Conservation (phyloP, 92 coral and sea anemone genomes). For the Blastomussa wellsi region DNA sequence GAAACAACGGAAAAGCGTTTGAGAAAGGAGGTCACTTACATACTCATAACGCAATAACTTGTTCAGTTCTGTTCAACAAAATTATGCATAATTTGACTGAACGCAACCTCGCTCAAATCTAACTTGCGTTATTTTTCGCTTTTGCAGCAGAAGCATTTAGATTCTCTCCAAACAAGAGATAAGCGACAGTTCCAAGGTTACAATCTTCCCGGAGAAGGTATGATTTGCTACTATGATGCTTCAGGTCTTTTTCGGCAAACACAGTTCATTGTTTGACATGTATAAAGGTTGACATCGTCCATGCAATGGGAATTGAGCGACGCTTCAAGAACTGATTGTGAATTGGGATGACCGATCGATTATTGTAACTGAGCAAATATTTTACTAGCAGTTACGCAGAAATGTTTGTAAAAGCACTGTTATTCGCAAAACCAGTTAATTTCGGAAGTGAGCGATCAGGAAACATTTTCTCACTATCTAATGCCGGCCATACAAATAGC, state of each 20-base stretch:
- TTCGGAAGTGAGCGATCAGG: neutral
- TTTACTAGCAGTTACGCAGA: neutral
- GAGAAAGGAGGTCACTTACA: conserved; percentile 6
- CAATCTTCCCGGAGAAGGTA: conserved; percentile 1
- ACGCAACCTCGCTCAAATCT: neutral
- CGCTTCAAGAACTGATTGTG: neutral
- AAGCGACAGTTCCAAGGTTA: conserved; percentile 54
- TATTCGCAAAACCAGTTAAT: neutral
- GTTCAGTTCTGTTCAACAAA: neutral
- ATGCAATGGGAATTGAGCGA: neutral
- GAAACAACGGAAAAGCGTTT: conserved; percentile 20
- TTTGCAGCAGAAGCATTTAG: conserved; percentile 13
- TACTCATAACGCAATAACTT: neutral
- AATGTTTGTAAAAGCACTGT: neutral
- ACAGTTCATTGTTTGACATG: neutral
- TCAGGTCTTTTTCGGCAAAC: neutral
- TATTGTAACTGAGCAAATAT: neutral
- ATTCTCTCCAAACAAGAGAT: conserved; percentile 23
- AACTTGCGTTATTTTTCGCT: neutral
- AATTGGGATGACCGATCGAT: neutral
- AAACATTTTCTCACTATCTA: neutral
- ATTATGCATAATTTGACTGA: conserved; percentile 25
- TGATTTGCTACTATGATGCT: neutral
- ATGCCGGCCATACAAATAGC: too few relatives aligned
- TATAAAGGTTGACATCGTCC: neutral